phyloP scores from a whole-genome alignment of 2,888 invertebrate species.

The Aelia acuminata region DNA sequence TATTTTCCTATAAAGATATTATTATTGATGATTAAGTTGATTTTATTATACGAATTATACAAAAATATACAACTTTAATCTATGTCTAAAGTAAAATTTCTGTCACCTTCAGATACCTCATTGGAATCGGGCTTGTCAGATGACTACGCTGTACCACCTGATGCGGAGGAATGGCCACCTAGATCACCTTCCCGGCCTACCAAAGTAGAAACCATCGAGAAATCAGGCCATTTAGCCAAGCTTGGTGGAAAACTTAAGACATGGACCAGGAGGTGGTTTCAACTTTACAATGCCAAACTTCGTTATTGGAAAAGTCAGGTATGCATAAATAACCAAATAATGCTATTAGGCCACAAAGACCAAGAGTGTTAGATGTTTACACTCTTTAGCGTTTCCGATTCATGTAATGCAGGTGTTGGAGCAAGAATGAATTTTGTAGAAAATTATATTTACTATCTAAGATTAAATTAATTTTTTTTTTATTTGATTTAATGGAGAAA shows the following conservation, averaged over 20 bases:
- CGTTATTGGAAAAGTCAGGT: slow-evolving; percentile 95
- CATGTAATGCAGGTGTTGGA: too few relatives aligned
- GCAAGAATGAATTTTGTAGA: too few relatives aligned
- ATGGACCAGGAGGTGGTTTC: slow-evolving; percentile 97
- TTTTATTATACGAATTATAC: not conserved
- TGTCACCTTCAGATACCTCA: slow-evolving; percentile 79
- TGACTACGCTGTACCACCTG: slow-evolving; percentile 96
- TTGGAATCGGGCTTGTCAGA: slow-evolving; percentile 95
- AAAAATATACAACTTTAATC: not conserved
- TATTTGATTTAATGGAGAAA: too few relatives aligned
- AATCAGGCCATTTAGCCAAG: slow-evolving; percentile 89
- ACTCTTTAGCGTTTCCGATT: too few relatives aligned
- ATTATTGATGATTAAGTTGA: not conserved
- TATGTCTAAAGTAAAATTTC: not conserved
- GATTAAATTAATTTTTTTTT: too few relatives aligned
- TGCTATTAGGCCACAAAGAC: too few relatives aligned
- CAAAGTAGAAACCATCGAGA: slow-evolving; percentile 82
- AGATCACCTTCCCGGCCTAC: slow-evolving; percentile 58
- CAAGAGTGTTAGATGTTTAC: too few relatives aligned
- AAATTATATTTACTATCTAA: too few relatives aligned
- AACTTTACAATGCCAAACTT: slow-evolving; percentile 91
- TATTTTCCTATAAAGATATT: too few relatives aligned
- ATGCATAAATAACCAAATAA: slow-evolving; percentile 52
- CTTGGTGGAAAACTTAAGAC: slow-evolving; percentile 96
- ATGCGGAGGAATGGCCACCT: slow-evolving; percentile 73